Conservation (phyloP, 2,113 vertebrate genomes). For the Fregata magnificens region DNA sequence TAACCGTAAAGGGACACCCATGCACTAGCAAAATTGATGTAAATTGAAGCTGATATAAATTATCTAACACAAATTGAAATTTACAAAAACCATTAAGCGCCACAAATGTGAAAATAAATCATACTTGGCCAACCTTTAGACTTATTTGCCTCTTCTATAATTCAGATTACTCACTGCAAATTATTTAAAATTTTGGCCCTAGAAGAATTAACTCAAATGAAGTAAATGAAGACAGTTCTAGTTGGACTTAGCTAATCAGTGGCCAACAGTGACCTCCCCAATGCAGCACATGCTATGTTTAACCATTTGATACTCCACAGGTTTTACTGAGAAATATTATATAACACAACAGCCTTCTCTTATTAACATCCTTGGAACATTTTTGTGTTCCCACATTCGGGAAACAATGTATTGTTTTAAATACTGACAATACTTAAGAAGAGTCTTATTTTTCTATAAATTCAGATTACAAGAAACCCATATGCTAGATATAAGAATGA, state of each 20-base stretch:
- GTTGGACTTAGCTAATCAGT: neutral
- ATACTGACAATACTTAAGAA: neutral
- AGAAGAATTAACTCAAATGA: neutral
- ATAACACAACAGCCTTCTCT: neutral
- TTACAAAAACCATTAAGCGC: constrained; percentile 53
- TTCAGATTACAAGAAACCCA: neutral
- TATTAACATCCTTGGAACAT: neutral
- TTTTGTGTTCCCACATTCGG: neutral
- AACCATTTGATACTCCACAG: neutral
- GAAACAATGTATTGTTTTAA: neutral
- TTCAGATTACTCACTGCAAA: neutral
- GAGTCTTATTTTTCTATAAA: neutral
- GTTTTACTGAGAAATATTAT: neutral
- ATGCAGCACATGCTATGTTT: neutral
- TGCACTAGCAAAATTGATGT: constrained; percentile 50
- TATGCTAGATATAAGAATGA: neutral
- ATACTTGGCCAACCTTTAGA: neutral
- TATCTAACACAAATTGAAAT: constrained; percentile 62
- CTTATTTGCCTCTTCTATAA: neutral
- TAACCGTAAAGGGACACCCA: constrained; percentile 32
- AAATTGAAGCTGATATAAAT: constrained; percentile 67
- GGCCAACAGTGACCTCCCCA: neutral
- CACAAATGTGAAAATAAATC: constrained; percentile 59
- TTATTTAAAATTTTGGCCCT: neutral
- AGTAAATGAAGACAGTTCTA: neutral